Evolutionary conservation across 2,888 invertebrate species (phyloP), one percentile per base, ranked within the genome.

Genomic region (Alcis repandata): DNA sequence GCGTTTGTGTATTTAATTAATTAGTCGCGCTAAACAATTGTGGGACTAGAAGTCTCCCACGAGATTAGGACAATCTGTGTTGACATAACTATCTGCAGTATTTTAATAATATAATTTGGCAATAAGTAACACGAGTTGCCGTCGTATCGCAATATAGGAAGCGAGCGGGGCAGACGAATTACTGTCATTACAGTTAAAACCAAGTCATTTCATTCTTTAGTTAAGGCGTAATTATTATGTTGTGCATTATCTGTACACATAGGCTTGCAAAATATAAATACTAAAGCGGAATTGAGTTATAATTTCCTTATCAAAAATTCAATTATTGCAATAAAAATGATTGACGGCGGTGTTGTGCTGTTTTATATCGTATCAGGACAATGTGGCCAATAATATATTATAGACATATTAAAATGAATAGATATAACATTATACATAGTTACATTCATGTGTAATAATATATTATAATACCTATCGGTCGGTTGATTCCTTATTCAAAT

Each of bases 31-130:
- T 79, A 77, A 75, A 86, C 87, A 86, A 86, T 85, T 60, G 85
- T 87, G 87, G 70, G 87, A 87, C 63, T 73, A 71, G 70, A 49
- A 32, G 61, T 58, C 62, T 82, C 80, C 70, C 80, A 78, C 76
- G 77, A 73, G 78, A 78, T 79, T 83, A 85, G 80, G 79, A 70
- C 64, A 73, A 71, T 73, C 70, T 69, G 67, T 83, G 80, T 84
- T 84, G 84, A 79, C 76, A 80, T 79, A 80, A 82, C 78, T 74
- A 59, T 71, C 69, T 70, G 63, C 63, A 65, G 62, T 83, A 76
- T 84, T 84, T 82, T 83, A 73, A 84, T 80, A 84, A 84, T 79
- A 84, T 58, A 58, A 72, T 75, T 77, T 71, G 71, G 70, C 69
- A 74, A 75, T 71, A 68, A 67, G 36, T 72, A 73, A 72, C 70